These are phyloP conservation scores for Xenopus petersii DNA, from an alignment of 2,797 vertebrate genomes.

Conservation along the genomic window DNA sequence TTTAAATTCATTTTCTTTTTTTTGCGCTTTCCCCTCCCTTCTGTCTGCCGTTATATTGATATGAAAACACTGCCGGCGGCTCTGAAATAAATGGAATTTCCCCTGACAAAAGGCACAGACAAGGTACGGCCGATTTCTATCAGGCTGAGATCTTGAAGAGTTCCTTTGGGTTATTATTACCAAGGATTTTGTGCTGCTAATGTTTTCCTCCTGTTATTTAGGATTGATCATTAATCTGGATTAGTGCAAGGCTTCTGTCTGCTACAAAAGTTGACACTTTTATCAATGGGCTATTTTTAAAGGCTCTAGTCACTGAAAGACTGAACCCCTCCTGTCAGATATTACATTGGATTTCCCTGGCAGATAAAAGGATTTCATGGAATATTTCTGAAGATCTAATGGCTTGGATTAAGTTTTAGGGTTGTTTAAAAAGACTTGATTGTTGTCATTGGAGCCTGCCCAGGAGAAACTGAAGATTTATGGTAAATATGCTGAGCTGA, in stretches of 20 bases:
- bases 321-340: constrained; percentile 4
- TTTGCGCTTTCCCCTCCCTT: not conserved
- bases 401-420: constrained; percentile 46
- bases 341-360: constrained; percentile 10
- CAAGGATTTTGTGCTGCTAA: not conserved
- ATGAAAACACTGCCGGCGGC: too few species aligned
- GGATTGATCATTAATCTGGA: not conserved
- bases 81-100: too few species aligned
- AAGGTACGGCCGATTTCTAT: constrained; percentile 9
- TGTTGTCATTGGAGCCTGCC: constrained; percentile 24
- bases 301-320: not conserved
- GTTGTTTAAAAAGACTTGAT: constrained; percentile 20
- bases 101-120: constrained; percentile 5
- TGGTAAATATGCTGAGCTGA: constrained; percentile 40
- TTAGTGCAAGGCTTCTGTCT: not conserved
- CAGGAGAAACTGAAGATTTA: constrained; percentile 35
- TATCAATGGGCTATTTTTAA: constrained; percentile 15
- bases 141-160: constrained; percentile 16
- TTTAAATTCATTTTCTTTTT: constrained; percentile 15
- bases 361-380: constrained; percentile 31
- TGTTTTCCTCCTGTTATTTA: constrained; percentile 11
- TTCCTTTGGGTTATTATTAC: not conserved
- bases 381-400: constrained; percentile 35
- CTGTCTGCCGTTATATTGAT: constrained; percentile 9
- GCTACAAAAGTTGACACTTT: constrained; percentile 23